These are phyloP conservation scores for Ornithorhynchus anatinus DNA, from an alignment of 2,113 vertebrate species.

Conservation along the genomic window DNA sequence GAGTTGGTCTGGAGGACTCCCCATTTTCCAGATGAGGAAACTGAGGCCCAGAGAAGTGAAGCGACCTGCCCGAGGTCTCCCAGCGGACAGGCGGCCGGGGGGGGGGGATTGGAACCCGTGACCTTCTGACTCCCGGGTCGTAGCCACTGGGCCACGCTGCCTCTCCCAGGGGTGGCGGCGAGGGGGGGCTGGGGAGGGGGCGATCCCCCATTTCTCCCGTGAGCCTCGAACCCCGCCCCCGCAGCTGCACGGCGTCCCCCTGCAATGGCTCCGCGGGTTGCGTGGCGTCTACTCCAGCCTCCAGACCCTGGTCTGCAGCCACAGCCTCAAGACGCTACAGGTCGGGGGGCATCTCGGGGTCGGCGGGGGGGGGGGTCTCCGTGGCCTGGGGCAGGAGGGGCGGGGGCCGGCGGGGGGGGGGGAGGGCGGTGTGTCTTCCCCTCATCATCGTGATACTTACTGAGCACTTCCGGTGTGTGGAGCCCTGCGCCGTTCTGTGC, in stretches of 20 bases:
- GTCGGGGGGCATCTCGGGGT: slow-evolving; percentile 61
- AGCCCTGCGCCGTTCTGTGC: no score
- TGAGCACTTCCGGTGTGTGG: not conserved
- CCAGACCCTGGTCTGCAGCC: slow-evolving; percentile 88
- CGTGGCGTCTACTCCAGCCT: slow-evolving; percentile 89
- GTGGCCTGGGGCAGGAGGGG: not conserved
- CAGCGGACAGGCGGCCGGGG: no score
- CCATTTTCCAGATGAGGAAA: no score
- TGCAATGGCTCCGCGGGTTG: slow-evolving; percentile 88
- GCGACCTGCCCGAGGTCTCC: no score
- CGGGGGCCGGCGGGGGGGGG: not conserved
- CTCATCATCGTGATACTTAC: not conserved
- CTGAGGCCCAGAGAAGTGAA: no score
- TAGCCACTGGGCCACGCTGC: not conserved
- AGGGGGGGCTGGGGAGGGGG: not conserved
- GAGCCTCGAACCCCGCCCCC: no score
- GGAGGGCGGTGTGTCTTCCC: rapidly evolving
- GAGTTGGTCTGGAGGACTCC: not conserved
- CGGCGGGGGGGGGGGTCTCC: rapidly evolving
- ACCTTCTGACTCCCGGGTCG: not conserved
- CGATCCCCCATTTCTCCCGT: no score
- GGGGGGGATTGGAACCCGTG: no score
- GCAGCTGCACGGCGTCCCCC: slow-evolving; percentile 83
- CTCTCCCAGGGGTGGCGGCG: not conserved
- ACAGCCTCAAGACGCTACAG: slow-evolving; percentile 85